Evolutionary conservation across 2,888 invertebrate genomes (phyloP).

Genomic region (Fabriciana adippe): DNA sequence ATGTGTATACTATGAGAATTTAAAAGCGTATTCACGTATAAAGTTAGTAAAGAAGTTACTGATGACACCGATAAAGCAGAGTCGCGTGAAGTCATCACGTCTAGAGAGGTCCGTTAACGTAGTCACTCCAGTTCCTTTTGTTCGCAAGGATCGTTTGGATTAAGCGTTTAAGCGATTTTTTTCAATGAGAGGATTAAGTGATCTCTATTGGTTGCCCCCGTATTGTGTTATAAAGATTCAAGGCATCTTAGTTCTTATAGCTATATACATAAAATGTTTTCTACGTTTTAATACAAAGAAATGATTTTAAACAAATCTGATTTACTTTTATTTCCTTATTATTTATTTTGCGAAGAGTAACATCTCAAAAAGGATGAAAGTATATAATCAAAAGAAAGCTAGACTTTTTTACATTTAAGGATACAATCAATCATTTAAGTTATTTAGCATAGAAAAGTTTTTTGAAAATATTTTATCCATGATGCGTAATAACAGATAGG

Average conservation of each 20-base stretch:
- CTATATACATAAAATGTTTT: background rate
- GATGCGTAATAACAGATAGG: constrained; percentile 11
- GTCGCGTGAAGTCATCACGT: constrained; percentile 43
- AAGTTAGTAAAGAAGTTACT: constrained; percentile 40
- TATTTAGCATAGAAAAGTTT: background rate
- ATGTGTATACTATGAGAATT: background rate
- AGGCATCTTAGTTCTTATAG: constrained; percentile 16
- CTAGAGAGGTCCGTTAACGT: constrained; percentile 35
- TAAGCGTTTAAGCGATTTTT: constrained; percentile 43
- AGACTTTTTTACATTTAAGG: too few species aligned
- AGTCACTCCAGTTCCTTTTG: constrained; percentile 40
- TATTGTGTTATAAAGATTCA: constrained; percentile 18
- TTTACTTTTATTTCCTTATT: constrained; percentile 12
- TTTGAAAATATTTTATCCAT: background rate
- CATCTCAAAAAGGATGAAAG: too few species aligned
- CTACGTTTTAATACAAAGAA: background rate
- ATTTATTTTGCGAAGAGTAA: background rate
- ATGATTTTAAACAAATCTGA: background rate
- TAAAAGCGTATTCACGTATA: constrained; percentile 14
- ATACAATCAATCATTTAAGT: background rate
- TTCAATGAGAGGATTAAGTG: constrained; percentile 36
- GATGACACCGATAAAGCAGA: constrained; percentile 50
- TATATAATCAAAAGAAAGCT: background rate
- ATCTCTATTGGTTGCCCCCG: constrained; percentile 25
- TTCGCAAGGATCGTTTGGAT: constrained; percentile 51